Conservation (phyloP, 2,113 vertebrate genomes). For the Nothobranchius kuhntae region DNA sequence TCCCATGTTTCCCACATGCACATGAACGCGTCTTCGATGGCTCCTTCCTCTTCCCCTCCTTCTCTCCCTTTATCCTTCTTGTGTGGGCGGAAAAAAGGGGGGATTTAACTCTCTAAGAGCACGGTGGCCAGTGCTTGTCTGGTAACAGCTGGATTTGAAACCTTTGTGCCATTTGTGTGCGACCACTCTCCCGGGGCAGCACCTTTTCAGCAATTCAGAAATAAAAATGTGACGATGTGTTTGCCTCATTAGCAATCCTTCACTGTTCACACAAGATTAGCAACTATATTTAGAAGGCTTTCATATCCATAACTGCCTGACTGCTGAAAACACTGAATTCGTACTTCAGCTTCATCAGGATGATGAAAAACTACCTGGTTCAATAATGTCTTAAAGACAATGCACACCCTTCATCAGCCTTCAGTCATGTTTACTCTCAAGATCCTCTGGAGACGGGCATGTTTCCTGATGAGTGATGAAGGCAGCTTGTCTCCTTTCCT, state of each 20-base stretch:
- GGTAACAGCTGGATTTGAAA: conserved; percentile 59
- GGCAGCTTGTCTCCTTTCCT: conserved; percentile 31
- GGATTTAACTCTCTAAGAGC: conserved; percentile 58
- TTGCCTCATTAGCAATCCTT: conserved; percentile 39
- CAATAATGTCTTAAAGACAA: conserved; percentile 54
- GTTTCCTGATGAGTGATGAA: conserved; percentile 39
- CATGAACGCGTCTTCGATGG: conserved; percentile 49
- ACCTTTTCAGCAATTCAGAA: conserved; percentile 7
- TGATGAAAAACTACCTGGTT: conserved; percentile 41
- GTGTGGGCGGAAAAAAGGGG: conserved; percentile 44
- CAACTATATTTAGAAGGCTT: conserved; percentile 46
- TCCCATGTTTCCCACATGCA: conserved; percentile 20
- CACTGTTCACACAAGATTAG: conserved; percentile 39
- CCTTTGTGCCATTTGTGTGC: conserved; percentile 52
- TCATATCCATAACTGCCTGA: conserved; percentile 5
- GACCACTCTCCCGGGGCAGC: background rate
- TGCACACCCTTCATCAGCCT: conserved; percentile 34
- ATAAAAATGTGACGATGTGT: conserved; percentile 12
- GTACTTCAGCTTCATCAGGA: conserved; percentile 11
- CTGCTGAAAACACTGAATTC: conserved; percentile 1
- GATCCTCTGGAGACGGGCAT: conserved; percentile 36
- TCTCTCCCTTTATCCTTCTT: conserved; percentile 16
- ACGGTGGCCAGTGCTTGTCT: conserved; percentile 56
- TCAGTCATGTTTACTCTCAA: conserved; percentile 37
- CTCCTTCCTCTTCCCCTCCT: conserved; percentile 16